Conservation (phyloP, 2,888 invertebrate species). For the Drosophila barbarae region DNA sequence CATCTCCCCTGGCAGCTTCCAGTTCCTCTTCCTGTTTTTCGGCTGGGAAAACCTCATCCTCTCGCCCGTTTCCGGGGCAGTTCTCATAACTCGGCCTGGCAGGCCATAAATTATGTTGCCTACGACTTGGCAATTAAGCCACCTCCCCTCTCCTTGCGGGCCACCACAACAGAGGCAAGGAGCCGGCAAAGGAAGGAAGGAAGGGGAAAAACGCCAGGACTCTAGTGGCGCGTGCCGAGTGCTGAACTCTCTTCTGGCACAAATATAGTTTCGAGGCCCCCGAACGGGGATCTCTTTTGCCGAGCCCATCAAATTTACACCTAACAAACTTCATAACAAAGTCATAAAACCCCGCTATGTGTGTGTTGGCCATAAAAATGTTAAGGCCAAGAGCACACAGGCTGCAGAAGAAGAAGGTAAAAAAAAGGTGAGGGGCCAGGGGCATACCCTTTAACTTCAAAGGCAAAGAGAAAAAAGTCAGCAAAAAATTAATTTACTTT, state of each 20-base stretch:
- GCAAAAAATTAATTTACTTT: not conserved
- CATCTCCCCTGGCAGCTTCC: not conserved
- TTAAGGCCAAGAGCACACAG: slow-evolving; percentile 18
- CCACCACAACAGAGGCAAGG: slow-evolving; percentile 8
- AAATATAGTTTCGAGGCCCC: slow-evolving; percentile 31
- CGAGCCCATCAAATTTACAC: slow-evolving; percentile 70
- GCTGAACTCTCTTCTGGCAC: slow-evolving; percentile 20
- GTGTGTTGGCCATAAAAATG: slow-evolving; percentile 36
- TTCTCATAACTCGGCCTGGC: slow-evolving; percentile 54
- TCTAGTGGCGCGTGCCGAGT: slow-evolving; percentile 35
- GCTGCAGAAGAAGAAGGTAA: not conserved
- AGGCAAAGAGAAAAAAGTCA: not conserved
- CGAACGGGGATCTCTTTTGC: slow-evolving; percentile 25
- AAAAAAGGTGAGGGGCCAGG: not conserved
- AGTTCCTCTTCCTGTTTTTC: slow-evolving; percentile 5
- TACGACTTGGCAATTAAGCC: slow-evolving; percentile 68
- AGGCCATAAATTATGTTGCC: slow-evolving; percentile 70
- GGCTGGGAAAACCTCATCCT: slow-evolving; percentile 6
- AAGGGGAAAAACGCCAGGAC: too few relatives aligned
- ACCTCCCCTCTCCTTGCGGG: slow-evolving; percentile 1
- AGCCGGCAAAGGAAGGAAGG: not conserved
- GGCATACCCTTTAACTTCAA: slow-evolving; percentile 6
- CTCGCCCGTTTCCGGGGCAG: not conserved
- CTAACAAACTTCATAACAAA: slow-evolving; percentile 72
- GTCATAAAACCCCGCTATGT: slow-evolving; percentile 57